Evolutionary conservation across 2,797 vertebrate genomes (phyloP).

Genomic region (Hypotaenidia okinawae): DNA sequence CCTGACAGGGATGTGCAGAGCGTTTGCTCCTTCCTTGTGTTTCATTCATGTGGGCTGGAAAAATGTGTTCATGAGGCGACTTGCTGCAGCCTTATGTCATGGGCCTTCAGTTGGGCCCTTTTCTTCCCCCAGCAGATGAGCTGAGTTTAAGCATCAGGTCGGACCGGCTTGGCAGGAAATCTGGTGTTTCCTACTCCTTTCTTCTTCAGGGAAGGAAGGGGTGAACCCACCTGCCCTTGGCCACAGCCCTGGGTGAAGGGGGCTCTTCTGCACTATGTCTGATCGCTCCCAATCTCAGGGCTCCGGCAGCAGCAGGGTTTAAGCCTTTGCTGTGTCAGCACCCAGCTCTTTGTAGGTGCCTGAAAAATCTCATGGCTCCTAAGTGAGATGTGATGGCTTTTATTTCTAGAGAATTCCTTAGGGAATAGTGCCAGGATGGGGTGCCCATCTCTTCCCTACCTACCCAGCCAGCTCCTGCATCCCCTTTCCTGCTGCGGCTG

Average conservation of each 20-base stretch:
- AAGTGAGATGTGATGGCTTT: not conserved
- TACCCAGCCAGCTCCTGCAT: not conserved
- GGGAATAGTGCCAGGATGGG: not conserved
- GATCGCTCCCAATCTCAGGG: not conserved
- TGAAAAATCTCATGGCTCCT: not conserved
- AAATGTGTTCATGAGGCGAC: conserved; percentile 72
- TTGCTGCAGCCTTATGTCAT: conserved; percentile 75
- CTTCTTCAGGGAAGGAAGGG: not conserved
- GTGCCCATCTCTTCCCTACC: not conserved
- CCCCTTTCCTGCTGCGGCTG: not conserved
- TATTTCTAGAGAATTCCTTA: not conserved
- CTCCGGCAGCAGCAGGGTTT: not conserved
- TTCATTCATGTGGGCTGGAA: conserved; percentile 76
- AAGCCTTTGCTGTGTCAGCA: not conserved
- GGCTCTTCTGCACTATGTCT: not conserved
- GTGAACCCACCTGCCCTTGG: conserved; percentile 22
- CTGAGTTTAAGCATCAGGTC: conserved; percentile 35
- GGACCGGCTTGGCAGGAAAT: conserved; percentile 51
- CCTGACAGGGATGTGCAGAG: conserved; percentile 15
- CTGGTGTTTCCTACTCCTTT: conserved; percentile 48
- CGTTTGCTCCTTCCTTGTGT: conserved; percentile 63
- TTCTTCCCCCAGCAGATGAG: conserved; percentile 60
- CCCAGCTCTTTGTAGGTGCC: not conserved
- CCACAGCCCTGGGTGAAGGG: not conserved
- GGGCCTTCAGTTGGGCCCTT: conserved; percentile 62